Evolutionary conservation across 2,113 vertebrate genomes (phyloP).

Genomic region (Daboia siamensis): DNA sequence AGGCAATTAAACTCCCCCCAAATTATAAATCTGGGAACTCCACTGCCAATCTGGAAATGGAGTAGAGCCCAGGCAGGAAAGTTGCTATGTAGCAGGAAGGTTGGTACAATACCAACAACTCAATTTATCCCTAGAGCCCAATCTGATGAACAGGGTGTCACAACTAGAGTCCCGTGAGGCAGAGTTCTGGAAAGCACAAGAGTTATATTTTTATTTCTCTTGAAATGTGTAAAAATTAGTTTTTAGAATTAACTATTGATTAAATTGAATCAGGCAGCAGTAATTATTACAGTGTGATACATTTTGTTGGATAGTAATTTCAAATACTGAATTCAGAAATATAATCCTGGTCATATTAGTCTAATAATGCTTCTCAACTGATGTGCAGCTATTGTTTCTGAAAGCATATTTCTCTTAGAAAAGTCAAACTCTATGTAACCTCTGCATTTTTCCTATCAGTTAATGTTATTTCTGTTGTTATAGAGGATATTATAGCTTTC

Average conservation of each 20-base stretch:
- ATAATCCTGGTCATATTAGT: background rate
- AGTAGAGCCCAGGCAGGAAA: background rate
- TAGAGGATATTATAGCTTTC: background rate
- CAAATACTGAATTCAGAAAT: background rate
- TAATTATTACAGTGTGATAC: background rate
- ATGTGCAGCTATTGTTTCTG: constrained; percentile 2
- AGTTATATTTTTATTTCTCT: background rate
- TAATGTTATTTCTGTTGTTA: background rate
- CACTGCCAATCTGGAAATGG: background rate
- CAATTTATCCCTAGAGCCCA: background rate
- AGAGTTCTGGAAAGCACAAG: background rate
- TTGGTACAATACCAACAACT: background rate
- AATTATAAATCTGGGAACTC: background rate
- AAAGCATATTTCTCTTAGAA: background rate
- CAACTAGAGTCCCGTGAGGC: background rate
- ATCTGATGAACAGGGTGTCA: background rate
- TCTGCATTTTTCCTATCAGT: background rate
- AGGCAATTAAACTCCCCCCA: background rate
- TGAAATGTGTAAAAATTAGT: constrained; percentile 3
- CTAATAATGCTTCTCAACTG: background rate
- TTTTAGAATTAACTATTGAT: constrained; percentile 17
- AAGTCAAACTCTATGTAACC: background rate
- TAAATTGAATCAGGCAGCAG: background rate
- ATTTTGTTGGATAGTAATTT: background rate
- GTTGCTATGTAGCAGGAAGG: background rate